These are phyloP conservation scores for Gracilinanus agilis DNA, from an alignment of 2,113 vertebrate genomes.

Conservation along the genomic window DNA sequence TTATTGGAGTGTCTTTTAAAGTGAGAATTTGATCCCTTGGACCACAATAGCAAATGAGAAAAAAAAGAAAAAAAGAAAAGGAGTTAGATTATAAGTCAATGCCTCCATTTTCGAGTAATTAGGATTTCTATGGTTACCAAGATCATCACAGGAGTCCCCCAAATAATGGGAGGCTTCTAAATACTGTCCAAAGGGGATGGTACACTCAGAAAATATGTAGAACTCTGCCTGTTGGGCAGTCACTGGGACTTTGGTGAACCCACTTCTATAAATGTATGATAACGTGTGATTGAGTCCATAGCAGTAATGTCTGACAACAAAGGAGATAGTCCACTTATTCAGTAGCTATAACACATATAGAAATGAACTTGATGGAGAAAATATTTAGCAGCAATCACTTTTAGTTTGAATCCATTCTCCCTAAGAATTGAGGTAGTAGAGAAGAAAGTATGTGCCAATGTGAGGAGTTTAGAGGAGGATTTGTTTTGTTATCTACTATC, in stretches of 20 bases:
- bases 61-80: constrained; percentile 13
- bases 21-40: constrained; percentile 8
- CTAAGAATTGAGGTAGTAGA: neutral
- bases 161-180: too few species aligned
- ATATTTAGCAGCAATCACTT: neutral
- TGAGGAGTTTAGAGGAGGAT: neutral
- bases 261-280: neutral
- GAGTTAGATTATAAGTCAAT: neutral
- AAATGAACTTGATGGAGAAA: neutral
- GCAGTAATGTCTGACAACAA: neutral
- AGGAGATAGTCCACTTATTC: too few species aligned
- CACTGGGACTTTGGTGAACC: neutral
- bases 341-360: neutral
- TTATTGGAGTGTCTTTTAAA: neutral
- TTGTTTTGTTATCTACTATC: too few species aligned
- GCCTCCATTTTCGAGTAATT: constrained; percentile 4
- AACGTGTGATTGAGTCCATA: neutral
- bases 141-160: neutral
- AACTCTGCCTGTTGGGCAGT: neutral
- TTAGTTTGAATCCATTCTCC: neutral
- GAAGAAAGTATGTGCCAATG: neutral
- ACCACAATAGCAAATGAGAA: neutral
- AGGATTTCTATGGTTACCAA: neutral
- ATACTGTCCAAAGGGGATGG: neutral
- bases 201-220: neutral